Base-by-base conservation (phyloP, 1,140 invertebrate species). In the Spodoptera litura region DNA sequence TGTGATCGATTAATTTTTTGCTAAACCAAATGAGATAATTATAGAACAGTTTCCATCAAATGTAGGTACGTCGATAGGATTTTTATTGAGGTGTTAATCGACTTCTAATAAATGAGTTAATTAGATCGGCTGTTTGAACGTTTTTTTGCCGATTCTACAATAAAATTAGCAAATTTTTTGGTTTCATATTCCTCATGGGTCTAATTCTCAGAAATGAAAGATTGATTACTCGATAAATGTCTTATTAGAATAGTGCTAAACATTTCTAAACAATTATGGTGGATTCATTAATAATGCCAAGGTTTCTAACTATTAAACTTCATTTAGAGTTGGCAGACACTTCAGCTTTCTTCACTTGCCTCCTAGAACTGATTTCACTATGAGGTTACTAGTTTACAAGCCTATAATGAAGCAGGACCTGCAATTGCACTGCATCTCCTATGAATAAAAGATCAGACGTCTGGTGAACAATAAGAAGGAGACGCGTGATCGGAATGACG, bases 391-490 rank as follows among this genome's bases (percentile, higher is more conserved):
- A 80, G 79, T 85, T 83, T 82, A 81, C 80, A 75, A 56, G 75
- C 73, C 81, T 61, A 53, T 78, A 80, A 78, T 82, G 79, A 78
- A 87, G 71, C 62, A 81, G 79, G 64, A 78, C 78, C 49, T 76
- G 78, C 70, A 83, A 81, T 82, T 86, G 85, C 78, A 61, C 79
- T 77, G 79, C 83, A 83, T 70, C 78, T 71, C 55, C 53, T 38
- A 90, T 92, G 89, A 91, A 92, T 92, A 89, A 91, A 84, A 83
- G 82, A 91, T 88, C 25, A 73, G 78, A 68, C 20, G 52, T 51
- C 68, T 20, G 20, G 20, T n/a, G 64, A 61, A 83, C 81, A 84
- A 85, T 84, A 77, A 83, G 77, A 77, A 62, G 52, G 62, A 15
- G 44, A 38, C 86, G 52, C 89, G 89, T 89, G 90, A 87, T 77